Evolutionary conservation across 2,113 vertebrate species (phyloP).

Genomic region (Pagrus major): DNA sequence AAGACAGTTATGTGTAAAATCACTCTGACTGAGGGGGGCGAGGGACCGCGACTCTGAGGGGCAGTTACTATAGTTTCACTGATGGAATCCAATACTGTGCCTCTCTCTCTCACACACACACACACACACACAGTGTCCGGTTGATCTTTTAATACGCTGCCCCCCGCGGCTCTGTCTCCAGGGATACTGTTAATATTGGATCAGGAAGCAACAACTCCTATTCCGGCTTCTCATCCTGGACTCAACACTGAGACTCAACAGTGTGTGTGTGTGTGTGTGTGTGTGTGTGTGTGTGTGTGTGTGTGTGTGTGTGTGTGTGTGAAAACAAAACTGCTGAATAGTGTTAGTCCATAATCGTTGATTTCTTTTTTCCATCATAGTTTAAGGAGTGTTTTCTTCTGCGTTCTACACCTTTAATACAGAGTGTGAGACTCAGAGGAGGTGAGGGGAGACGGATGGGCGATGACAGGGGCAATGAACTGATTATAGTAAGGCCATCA

Average conservation of each 20-base stretch:
- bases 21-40: conserved; percentile 20
- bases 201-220: conserved; percentile 46
- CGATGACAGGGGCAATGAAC: background rate
- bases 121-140: conserved; percentile 36
- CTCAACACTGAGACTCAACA: conserved; percentile 5
- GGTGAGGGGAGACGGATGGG: background rate
- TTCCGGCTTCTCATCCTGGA: conserved; percentile 65
- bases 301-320: conserved; percentile 3
- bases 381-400: background rate
- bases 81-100: conserved; percentile 57
- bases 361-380: background rate
- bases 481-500: too few relatives aligned
- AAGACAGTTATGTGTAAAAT: conserved; percentile 46
- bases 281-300: conserved; percentile 8
- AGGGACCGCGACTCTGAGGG: conserved; percentile 8
- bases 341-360: background rate
- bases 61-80: conserved; percentile 69
- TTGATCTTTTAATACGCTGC: conserved; percentile 59
- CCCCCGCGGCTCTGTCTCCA: conserved; percentile 67
- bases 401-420: background rate
- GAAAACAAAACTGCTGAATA: conserved; percentile 19
- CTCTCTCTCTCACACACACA: conserved; percentile 34
- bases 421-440: background rate
- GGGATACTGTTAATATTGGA: conserved; percentile 76
- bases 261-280: conserved; percentile 4